Evolutionary conservation across 2,888 invertebrate species (phyloP).

Genomic region (Dioctria linearis): DNA sequence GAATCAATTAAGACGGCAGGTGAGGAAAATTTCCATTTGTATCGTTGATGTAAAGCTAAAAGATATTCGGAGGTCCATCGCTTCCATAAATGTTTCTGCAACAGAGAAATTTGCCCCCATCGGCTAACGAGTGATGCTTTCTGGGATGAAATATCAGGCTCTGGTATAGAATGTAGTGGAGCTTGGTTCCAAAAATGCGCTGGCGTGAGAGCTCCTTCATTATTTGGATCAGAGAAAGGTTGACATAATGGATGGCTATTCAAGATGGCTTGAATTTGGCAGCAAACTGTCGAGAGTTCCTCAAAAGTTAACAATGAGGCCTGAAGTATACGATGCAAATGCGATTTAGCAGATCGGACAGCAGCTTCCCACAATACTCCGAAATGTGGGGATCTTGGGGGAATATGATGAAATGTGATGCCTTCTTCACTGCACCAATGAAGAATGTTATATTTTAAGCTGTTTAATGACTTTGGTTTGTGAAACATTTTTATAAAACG

Average conservation of each 20-base stretch:
- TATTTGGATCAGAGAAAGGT: slow-evolving; percentile 1
- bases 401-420: too few relatives aligned
- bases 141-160: not conserved
- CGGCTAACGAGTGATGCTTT: not conserved
- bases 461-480: too few relatives aligned
- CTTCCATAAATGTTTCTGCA: slow-evolving; percentile 17
- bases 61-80: slow-evolving; percentile 10
- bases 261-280: too few relatives aligned
- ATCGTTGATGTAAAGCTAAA: not conserved
- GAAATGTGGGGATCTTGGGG: too few relatives aligned
- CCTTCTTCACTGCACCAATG: too few relatives aligned
- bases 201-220: slow-evolving; percentile 1
- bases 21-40: too few relatives aligned
- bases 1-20: not conserved
- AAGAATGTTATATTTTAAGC: too few relatives aligned
- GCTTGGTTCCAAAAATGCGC: slow-evolving; percentile 5
- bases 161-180: not conserved
- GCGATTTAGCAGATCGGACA: too few relatives aligned
- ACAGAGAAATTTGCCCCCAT: slow-evolving; percentile 10
- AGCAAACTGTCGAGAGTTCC: too few relatives aligned
- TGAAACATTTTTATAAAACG: too few relatives aligned
- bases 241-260: not conserved
- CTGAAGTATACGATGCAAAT: not conserved
- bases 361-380: too few relatives aligned
- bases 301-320: not conserved